These are phyloP conservation scores for Denticeps clupeoides DNA, from an alignment of 2,797 vertebrate genomes.

Conservation along the genomic window DNA sequence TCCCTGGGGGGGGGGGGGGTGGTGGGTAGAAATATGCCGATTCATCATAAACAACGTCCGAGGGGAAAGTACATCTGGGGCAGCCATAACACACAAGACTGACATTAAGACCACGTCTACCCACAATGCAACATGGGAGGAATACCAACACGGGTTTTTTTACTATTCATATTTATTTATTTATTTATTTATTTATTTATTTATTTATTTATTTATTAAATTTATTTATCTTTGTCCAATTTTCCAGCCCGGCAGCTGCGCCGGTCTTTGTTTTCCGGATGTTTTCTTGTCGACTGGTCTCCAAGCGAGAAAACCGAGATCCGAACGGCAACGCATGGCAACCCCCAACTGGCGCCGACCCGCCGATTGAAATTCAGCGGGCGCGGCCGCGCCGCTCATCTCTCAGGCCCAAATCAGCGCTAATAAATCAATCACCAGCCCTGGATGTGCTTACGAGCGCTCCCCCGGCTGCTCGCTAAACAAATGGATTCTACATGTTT, in stretches of 20 bases:
- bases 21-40: conserved; percentile 53
- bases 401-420: conserved; percentile 44
- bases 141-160: not conserved
- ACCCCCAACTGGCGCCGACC: conserved; percentile 4
- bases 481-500: conserved; percentile 55
- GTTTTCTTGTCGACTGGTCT: too few species aligned
- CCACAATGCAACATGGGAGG: not conserved
- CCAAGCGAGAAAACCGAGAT: too few species aligned
- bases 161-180: too few species aligned
- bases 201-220: too few species aligned
- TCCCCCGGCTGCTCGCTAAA: conserved; percentile 48
- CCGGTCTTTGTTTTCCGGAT: too few species aligned
- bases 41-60: conserved; percentile 52
- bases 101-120: not conserved
- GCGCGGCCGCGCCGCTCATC: conserved; percentile 34
- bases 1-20: conserved; percentile 35
- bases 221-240: too few species aligned
- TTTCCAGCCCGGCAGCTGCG: too few species aligned
- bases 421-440: conserved; percentile 53
- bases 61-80: conserved; percentile 43
- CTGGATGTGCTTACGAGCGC: conserved; percentile 28
- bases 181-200: too few species aligned
- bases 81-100: conserved; percentile 22
- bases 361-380: conserved; percentile 38
- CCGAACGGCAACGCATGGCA: too few species aligned